A percentile compares a stretch with the other conserved stretches of the same genome.
These are phyloP conservation scores for Fratercula arctica DNA, from an alignment of 2,797 vertebrate species.

Conservation along the genomic window DNA sequence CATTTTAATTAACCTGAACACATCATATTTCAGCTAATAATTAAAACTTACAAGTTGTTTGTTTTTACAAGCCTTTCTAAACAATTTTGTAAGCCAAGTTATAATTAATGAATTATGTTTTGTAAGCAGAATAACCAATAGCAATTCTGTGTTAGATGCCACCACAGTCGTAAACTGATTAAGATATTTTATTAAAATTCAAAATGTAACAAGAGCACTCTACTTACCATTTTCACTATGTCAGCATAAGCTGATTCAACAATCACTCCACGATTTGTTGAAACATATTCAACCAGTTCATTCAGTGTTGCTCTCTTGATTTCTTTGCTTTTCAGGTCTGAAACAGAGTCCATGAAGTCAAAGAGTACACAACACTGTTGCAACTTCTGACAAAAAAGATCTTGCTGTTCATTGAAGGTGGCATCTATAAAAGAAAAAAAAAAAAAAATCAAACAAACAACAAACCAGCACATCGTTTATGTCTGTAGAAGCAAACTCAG, in stretches of 20 bases:
- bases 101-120: neutral
- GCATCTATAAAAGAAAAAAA: slow-evolving; percentile 83
- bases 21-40: slow-evolving; percentile 15
- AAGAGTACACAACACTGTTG: slow-evolving; percentile 97
- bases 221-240: slow-evolving; percentile 95
- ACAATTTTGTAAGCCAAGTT: neutral
- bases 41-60: slow-evolving; percentile 2
- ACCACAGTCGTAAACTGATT: neutral
- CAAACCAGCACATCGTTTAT: too few relatives aligned
- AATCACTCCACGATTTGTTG: slow-evolving; percentile 95
- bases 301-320: slow-evolving; percentile 95
- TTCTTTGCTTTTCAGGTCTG: slow-evolving; percentile 97
- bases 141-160: neutral
- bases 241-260: slow-evolving; percentile 94
- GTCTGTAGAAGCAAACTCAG: neutral
- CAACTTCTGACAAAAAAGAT: slow-evolving; percentile 95
- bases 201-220: slow-evolving; percentile 22
- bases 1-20: slow-evolving; percentile 1
- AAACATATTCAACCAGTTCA: slow-evolving; percentile 97
- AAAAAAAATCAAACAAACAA: neutral
- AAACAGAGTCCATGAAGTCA: slow-evolving; percentile 95
- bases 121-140: neutral
- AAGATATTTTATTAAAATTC: slow-evolving; percentile 18
- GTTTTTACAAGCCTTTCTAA: slow-evolving; percentile 27
- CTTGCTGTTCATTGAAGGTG: slow-evolving; percentile 91